phyloP scores from a whole-genome alignment of 1,140 invertebrate species.

The Zaprionus gabonicus region DNA sequence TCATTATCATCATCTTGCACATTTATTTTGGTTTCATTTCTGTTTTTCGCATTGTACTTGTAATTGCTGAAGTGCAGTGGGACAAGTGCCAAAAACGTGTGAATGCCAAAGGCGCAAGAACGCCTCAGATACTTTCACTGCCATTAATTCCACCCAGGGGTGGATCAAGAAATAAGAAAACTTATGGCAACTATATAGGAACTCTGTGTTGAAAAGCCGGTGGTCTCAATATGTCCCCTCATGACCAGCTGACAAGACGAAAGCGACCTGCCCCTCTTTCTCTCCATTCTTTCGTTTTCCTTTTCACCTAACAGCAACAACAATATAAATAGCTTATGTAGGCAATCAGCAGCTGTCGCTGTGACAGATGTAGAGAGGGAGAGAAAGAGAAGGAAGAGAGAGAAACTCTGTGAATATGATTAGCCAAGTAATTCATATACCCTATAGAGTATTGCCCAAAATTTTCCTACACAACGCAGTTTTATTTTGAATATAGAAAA shows the following conservation, averaged over 20 bases:
- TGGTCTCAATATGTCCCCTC: constrained; percentile 28
- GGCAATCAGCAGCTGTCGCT: constrained; percentile 34
- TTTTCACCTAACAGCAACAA: constrained; percentile 30
- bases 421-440: constrained; percentile 16
- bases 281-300: constrained; percentile 3
- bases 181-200: not conserved
- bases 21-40: constrained; percentile 48
- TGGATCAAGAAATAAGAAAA: constrained; percentile 10
- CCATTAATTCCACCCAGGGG: constrained; percentile 13
- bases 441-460: not conserved
- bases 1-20: constrained; percentile 34
- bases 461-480: not conserved
- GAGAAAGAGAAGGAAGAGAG: not conserved
- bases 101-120: constrained; percentile 38
- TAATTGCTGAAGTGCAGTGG: constrained; percentile 56
- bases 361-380: not conserved
- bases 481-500: not conserved
- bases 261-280: constrained; percentile 18
- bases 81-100: constrained; percentile 67
- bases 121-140: constrained; percentile 73
- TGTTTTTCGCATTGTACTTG: constrained; percentile 38
- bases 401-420: constrained; percentile 18
- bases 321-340: constrained; percentile 35
- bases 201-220: constrained; percentile 45
- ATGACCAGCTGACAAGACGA: constrained; percentile 38